Conservation (phyloP, 2,797 vertebrate species). For the Ambastaia sidthimunki region DNA sequence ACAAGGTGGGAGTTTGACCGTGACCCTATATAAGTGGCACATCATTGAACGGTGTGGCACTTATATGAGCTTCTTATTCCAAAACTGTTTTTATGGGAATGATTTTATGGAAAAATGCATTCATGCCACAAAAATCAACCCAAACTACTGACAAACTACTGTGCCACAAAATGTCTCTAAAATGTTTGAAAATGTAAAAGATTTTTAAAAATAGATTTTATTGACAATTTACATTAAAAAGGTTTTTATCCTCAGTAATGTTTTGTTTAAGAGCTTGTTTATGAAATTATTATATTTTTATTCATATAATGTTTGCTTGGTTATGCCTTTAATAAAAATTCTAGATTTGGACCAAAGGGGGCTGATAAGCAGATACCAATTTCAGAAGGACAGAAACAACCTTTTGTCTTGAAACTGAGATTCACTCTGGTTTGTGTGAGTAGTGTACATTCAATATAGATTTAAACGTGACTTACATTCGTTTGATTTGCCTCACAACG, state of each 20-base stretch:
- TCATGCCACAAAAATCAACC: too few relatives aligned
- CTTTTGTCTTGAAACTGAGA: not conserved
- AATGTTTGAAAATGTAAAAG: too few relatives aligned
- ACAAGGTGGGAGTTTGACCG: constrained; percentile 2
- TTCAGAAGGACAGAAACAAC: not conserved
- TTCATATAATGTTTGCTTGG: not conserved
- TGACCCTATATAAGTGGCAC: constrained; percentile 26
- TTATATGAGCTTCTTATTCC: not conserved
- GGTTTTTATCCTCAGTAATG: too few relatives aligned
- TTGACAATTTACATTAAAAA: too few relatives aligned
- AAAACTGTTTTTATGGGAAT: not conserved
- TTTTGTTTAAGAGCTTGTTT: too few relatives aligned
- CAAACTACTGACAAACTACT: too few relatives aligned
- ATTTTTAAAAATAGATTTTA: too few relatives aligned
- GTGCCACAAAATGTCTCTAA: too few relatives aligned
- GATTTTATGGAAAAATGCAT: too few relatives aligned
- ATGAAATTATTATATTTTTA: too few relatives aligned
- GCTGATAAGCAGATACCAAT: not conserved
- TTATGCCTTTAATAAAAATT: too few relatives aligned
- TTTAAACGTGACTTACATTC: constrained; percentile 1
- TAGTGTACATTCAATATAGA: not conserved
- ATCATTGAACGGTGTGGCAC: not conserved
- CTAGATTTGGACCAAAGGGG: not conserved
- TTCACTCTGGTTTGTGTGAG: not conserved
- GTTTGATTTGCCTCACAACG: constrained; percentile 9